phyloP scores from a whole-genome alignment of 1,140 invertebrate species.

The Ostrea edulis region DNA sequence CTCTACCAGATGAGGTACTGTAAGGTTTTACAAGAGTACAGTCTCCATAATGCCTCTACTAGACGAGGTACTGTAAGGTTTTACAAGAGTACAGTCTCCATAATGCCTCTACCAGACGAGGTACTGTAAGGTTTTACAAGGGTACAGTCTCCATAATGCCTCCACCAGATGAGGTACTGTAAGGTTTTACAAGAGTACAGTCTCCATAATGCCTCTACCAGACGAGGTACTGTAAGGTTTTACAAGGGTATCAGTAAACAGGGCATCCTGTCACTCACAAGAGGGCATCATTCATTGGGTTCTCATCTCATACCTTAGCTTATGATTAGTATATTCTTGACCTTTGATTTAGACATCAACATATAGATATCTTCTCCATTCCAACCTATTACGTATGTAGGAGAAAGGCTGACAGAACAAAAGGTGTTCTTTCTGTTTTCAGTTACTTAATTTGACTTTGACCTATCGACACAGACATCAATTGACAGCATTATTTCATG shows the following conservation, averaged over 20 bases:
- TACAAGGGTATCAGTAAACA: background rate
- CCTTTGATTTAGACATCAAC: no score
- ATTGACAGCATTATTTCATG: no score
- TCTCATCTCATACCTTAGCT: no score
- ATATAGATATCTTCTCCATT: no score
- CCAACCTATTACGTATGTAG: no score
- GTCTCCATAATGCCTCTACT: conserved; percentile 88
- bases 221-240: conserved; percentile 81
- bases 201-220: conserved; percentile 88
- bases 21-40: background rate
- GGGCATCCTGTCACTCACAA: no score
- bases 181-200: background rate
- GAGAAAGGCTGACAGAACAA: no score
- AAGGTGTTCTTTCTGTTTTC: no score
- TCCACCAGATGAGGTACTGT: conserved; percentile 86
- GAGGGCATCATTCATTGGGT: no score
- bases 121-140: conserved; percentile 70
- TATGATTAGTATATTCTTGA: no score
- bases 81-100: conserved; percentile 56
- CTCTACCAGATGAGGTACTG: conserved; percentile 87
- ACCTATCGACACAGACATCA: no score
- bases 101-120: conserved; percentile 91
- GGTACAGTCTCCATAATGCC: conserved; percentile 84
- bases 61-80: conserved; percentile 81
- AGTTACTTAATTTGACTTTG: no score